Evolutionary conservation across 2,113 vertebrate genomes (phyloP), one percentile per base, ranked within the genome.

Genomic region (Deroptyus accipitrinus): DNA sequence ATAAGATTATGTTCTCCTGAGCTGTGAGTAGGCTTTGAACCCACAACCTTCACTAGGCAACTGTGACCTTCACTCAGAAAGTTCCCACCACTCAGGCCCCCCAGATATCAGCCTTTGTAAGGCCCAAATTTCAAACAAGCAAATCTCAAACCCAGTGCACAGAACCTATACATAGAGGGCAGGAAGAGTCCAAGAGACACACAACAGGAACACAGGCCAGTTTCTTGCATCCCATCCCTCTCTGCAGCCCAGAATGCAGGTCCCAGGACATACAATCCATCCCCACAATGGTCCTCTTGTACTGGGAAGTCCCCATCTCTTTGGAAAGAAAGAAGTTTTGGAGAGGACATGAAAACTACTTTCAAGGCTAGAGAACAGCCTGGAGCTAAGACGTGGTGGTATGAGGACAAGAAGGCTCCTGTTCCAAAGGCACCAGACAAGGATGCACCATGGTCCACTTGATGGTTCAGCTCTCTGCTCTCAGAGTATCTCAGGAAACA

Each of bases 311-410:
- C 19, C 13, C 17, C 18, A 27, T 7, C 14, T 72, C 57, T 18
- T 64, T 68, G 52, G n/a, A 51, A 51, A 79, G 23, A 18, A 39
- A 79, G 23, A 18, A 39, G 28, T 42, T 94, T 57, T 74, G 59
- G 39, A 49, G 31, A 66, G 37, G 28, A 28, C 0, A 0, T 24
- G 41, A 59, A 59, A 33, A 39, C 28, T 35, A 4, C 8, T 77
- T 3, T n/a, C 27, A 27, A 30, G 5, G 33, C 37, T 27, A 11
- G 42, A 23, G 59, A 54, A 59, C 10, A 48, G 11, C 18, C n/a
- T 59, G 0, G 0, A 52, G 61, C 59, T 67, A 24, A 6, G 27
- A 52, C 15, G 5, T 46, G 30, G 9, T 25, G n/a, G 27, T 4
- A 24, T 10, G 28, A 75, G 48, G 28, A 42, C 17, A 35, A 13